These are phyloP conservation scores for Gasterosteus aculeatus DNA, from an alignment of 2,113 vertebrate species.

Conservation along the genomic window DNA sequence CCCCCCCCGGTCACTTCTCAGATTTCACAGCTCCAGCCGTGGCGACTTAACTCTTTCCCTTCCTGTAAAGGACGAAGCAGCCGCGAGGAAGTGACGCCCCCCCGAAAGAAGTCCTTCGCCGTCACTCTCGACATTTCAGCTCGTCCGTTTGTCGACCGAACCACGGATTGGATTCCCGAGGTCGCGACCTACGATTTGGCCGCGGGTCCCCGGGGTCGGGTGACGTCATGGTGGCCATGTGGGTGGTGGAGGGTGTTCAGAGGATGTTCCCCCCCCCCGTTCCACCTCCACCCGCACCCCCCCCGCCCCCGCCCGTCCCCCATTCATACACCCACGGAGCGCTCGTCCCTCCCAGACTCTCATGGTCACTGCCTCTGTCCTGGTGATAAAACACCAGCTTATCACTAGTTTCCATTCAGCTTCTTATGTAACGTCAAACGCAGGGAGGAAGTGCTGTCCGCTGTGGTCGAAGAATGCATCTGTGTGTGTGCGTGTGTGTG, in stretches of 20 bases:
- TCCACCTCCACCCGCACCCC: neutral
- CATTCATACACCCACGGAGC: slow-evolving; percentile 29
- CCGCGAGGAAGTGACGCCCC: slow-evolving; percentile 22
- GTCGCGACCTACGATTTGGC: slow-evolving; percentile 41
- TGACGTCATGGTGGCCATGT: slow-evolving; percentile 49
- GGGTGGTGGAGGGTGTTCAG: slow-evolving; percentile 27
- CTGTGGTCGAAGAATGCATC: slow-evolving; percentile 63
- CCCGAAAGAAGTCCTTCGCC: neutral
- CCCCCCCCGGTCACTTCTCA: slow-evolving; percentile 60
- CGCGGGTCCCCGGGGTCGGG: slow-evolving; percentile 4
- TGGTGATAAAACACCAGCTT: slow-evolving; percentile 66
- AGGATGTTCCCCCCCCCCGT: slow-evolving; percentile 19
- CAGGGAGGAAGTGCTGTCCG: slow-evolving; percentile 64
- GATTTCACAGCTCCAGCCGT: slow-evolving; percentile 69
- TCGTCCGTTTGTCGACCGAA: neutral
- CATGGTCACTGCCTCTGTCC: slow-evolving; percentile 64
- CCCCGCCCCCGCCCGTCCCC: neutral
- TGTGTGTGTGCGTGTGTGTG: slow-evolving; percentile 22
- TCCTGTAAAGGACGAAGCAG: slow-evolving; percentile 3
- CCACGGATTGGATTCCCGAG: neutral
- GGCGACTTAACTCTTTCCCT: slow-evolving; percentile 65
- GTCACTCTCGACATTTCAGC: neutral
- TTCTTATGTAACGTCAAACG: slow-evolving; percentile 61
- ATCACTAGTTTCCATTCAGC: slow-evolving; percentile 76
- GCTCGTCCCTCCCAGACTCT: slow-evolving; percentile 51